Conservation (phyloP, 2,113 vertebrate genomes). For the Megaceryle maxima region DNA sequence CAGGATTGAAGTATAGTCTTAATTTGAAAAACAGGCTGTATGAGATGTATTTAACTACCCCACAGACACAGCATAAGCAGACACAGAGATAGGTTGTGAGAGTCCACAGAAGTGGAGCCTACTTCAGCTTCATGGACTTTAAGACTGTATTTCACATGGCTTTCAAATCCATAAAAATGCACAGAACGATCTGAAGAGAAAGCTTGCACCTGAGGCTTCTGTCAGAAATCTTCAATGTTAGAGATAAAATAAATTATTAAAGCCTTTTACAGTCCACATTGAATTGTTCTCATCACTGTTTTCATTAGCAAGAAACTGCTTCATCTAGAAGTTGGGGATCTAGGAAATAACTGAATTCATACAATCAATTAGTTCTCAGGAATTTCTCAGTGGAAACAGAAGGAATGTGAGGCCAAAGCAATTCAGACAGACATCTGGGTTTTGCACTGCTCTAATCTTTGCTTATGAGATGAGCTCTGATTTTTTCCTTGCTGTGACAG, state of each 20-base stretch:
- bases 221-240: neutral
- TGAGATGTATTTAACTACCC: neutral
- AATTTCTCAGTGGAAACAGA: neutral
- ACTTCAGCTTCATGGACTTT: neutral
- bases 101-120: neutral
- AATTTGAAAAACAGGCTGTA: neutral
- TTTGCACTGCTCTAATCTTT: neutral
- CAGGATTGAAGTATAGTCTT: neutral
- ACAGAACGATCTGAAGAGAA: neutral
- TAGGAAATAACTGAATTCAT: neutral
- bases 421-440: neutral
- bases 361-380: neutral
- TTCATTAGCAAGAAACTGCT: neutral
- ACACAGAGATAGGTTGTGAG: neutral
- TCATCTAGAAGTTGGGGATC: neutral
- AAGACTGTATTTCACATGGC: neutral
- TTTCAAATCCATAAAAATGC: neutral
- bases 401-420: neutral
- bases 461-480: neutral
- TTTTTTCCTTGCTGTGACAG: neutral
- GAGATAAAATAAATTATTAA: neutral
- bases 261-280: neutral
- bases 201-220: neutral
- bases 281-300: neutral
- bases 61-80: accelerated